phyloP scores from a whole-genome alignment of 2,797 vertebrate species.

The Hippocampus kuda region DNA sequence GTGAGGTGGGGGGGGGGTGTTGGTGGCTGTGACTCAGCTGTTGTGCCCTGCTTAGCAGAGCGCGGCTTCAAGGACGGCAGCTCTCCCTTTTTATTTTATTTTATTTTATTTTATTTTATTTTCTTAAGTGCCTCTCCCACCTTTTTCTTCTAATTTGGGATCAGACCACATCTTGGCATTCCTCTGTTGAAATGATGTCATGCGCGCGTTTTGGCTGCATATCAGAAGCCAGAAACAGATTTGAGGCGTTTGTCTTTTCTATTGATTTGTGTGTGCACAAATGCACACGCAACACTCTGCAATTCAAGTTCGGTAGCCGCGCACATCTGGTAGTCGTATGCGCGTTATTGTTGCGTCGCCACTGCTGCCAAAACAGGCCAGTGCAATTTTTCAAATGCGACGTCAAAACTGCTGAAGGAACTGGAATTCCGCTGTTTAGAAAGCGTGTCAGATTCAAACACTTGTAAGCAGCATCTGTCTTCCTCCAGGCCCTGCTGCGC shows the following conservation, averaged over 20 bases:
- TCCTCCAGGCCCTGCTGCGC: slow-evolving; percentile 18
- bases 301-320: neutral
- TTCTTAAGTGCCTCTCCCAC: slow-evolving; percentile 18
- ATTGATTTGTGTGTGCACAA: neutral
- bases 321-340: neutral
- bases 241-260: neutral
- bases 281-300: neutral
- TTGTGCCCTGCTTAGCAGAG: neutral
- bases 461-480: neutral
- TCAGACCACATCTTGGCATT: slow-evolving; percentile 15
- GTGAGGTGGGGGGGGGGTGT: neutral
- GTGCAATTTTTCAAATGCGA: neutral
- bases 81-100: slow-evolving; percentile 1
- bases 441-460: neutral
- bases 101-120: neutral
- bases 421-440: neutral
- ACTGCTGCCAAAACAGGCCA: neutral
- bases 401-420: neutral
- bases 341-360: neutral
- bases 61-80: slow-evolving; percentile 12
- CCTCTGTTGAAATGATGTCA: slow-evolving; percentile 5
- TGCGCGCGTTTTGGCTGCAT: neutral
- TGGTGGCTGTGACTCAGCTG: slow-evolving; percentile 1
- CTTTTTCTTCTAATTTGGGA: neutral
- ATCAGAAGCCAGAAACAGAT: slow-evolving; percentile 4